Conservation (phyloP, 1,140 invertebrate species). For the Diprion similis region DNA sequence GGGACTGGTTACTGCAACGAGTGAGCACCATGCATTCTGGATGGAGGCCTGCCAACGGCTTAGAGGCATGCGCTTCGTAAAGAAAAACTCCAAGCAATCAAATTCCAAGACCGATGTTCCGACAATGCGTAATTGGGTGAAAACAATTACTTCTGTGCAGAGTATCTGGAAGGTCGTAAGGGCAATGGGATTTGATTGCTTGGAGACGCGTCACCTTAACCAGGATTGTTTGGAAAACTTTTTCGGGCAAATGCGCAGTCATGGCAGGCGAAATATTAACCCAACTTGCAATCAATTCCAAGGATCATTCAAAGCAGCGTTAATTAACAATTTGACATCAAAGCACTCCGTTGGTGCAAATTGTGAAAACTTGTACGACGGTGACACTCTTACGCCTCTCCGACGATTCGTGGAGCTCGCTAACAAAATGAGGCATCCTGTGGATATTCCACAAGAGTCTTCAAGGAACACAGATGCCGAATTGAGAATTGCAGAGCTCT, state of each 20-base stretch:
- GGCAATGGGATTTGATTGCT: slow-evolving; percentile 3
- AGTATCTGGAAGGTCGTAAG: slow-evolving; percentile 6
- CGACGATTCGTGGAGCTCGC: too few relatives aligned
- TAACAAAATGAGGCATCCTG: too few relatives aligned
- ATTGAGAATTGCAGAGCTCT: too few relatives aligned
- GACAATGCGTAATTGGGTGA: slow-evolving; percentile 17
- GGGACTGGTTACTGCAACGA: background rate
- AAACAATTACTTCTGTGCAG: slow-evolving; percentile 14
- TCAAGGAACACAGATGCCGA: too few relatives aligned
- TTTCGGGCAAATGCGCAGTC: slow-evolving; percentile 23
- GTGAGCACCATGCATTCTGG: background rate
- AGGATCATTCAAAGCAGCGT: slow-evolving; percentile 20
- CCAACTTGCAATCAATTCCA: slow-evolving; percentile 23
- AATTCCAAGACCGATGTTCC: background rate
- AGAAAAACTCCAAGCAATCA: background rate
- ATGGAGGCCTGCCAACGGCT: background rate
- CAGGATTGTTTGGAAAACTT: slow-evolving; percentile 29
- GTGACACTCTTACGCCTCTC: too few relatives aligned
- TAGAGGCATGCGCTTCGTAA: background rate
- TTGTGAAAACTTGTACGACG: too few relatives aligned
- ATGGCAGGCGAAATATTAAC: slow-evolving; percentile 16
- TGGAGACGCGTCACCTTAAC: slow-evolving; percentile 14
- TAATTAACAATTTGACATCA: slow-evolving; percentile 21
- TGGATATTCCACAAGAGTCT: too few relatives aligned
- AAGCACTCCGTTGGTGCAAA: background rate